Base-by-base conservation (phyloP, 2,888 invertebrate genomes). In the Vesta saturnalis region DNA sequence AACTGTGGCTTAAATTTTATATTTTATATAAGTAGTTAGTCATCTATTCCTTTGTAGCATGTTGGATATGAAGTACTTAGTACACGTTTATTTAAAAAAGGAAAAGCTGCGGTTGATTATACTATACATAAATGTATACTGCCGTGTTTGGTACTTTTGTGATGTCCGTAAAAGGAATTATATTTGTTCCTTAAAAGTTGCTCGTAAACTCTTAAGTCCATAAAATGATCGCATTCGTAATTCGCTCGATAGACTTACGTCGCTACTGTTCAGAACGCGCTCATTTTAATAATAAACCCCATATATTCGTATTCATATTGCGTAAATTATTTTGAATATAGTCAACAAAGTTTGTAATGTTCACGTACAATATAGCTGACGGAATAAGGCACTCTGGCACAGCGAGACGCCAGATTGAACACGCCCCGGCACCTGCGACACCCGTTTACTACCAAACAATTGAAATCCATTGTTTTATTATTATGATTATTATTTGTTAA, bases 301-400 rank as follows among this genome's bases (percentile, higher is more conserved):
- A 76, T 77, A 79, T 79, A 81, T 80, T 81, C 79, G 81, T 79
- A 82, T 83, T 82, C 83, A 80, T 80, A 82, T 80, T 83, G 82
- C 81, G 82, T 82, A 79, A 81, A 82, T 82, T 82, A 81, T 81
- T 82, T 77, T 73, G 75, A 75, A 76, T 76, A 77, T 81, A 78
- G 80, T 79, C 80, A 78, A 81, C 81, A 82, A 81, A 82, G 80
- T 83, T 83, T 80, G 79, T 80, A 80, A 80, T 81, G 80, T 81
- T 80, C 77, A 77, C 77, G 76, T 77, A 77, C 79, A 73, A 74
- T 79, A 77, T 77, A 78, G 80, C 77, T 80, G 80, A 79, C 80
- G 79, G 78, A 76, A 76, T 79, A 82, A 81, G 80, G 80, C 79
- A 78, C 75, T 77, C 76, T 77, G 76, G 79, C 78, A 79, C 73